phyloP scores from a whole-genome alignment of 2,797 vertebrate genomes.

The Enoplosus armatus region DNA sequence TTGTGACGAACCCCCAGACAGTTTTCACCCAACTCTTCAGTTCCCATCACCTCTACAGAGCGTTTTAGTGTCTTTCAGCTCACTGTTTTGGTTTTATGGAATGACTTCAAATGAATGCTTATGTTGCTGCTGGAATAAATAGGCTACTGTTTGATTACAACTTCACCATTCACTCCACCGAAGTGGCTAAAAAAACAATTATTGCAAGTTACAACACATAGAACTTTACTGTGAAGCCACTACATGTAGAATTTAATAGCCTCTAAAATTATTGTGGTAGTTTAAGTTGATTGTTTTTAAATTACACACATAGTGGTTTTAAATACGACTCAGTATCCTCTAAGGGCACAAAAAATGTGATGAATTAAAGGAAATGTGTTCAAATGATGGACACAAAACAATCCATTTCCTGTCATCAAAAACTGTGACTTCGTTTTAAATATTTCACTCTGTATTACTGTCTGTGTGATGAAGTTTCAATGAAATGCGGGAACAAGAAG shows the following conservation, averaged over 20 bases:
- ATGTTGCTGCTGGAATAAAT: background rate
- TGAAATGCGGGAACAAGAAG: background rate
- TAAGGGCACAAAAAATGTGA: background rate
- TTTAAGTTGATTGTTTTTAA: background rate
- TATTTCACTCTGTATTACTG: too few relatives aligned
- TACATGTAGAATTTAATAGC: too few relatives aligned
- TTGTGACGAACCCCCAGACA: background rate
- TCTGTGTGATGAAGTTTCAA: too few relatives aligned
- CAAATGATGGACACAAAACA: background rate
- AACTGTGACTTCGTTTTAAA: too few relatives aligned
- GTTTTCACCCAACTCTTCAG: background rate
- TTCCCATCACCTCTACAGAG: background rate
- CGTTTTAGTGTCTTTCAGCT: background rate
- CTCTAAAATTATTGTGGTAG: too few relatives aligned
- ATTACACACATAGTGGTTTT: background rate
- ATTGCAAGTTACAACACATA: too few relatives aligned
- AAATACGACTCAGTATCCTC: background rate
- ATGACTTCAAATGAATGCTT: background rate
- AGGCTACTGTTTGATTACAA: background rate
- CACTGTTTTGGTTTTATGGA: background rate
- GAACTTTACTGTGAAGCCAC: too few relatives aligned
- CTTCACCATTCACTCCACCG: too few relatives aligned
- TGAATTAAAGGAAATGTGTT: background rate
- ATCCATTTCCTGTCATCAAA: background rate
- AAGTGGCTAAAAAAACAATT: too few relatives aligned